Evolutionary conservation across 2,888 invertebrate species (phyloP).

Genomic region (Beris morrisii): DNA sequence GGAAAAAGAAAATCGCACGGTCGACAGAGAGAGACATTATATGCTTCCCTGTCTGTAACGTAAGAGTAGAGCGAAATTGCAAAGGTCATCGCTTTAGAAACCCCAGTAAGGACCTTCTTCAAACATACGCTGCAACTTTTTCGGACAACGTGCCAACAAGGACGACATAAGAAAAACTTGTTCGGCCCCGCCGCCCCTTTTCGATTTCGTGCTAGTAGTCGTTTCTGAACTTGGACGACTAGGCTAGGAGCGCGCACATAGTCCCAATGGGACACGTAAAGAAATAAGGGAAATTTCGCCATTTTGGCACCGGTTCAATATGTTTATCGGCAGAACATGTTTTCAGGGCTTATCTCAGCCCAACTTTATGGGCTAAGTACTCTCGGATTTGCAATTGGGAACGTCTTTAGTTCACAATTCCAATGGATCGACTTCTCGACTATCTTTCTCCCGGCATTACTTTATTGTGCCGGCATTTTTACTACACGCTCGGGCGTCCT

Average conservation of each 20-base stretch:
- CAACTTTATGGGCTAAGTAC: conserved; percentile 24
- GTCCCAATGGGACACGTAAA: conserved; percentile 20
- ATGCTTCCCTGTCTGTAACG: neutral
- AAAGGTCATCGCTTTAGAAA: neutral
- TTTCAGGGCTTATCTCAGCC: conserved; percentile 24
- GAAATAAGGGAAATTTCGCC: conserved; percentile 15
- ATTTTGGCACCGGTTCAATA: conserved; percentile 29
- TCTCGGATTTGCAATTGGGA: conserved; percentile 21
- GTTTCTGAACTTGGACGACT: neutral
- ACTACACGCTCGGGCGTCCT: conserved; percentile 26
- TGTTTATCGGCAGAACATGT: conserved; percentile 30
- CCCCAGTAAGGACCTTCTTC: neutral
- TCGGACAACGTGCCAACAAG: conserved; percentile 15
- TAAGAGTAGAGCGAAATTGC: neutral
- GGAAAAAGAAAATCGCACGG: neutral
- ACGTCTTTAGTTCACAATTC: conserved; percentile 1
- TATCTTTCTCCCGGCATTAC: conserved; percentile 15
- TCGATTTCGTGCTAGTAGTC: neutral
- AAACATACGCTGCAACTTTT: conserved; percentile 12
- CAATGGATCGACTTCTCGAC: neutral
- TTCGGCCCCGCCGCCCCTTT: conserved; percentile 4
- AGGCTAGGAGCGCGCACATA: neutral
- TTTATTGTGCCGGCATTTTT: conserved; percentile 29
- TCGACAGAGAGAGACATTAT: too few species aligned
- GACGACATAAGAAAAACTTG: neutral